A percentile compares a stretch with the other conserved stretches of the same genome.
Conservation (phyloP, 2,113 vertebrate species). For the Ranitomeya variabilis region DNA sequence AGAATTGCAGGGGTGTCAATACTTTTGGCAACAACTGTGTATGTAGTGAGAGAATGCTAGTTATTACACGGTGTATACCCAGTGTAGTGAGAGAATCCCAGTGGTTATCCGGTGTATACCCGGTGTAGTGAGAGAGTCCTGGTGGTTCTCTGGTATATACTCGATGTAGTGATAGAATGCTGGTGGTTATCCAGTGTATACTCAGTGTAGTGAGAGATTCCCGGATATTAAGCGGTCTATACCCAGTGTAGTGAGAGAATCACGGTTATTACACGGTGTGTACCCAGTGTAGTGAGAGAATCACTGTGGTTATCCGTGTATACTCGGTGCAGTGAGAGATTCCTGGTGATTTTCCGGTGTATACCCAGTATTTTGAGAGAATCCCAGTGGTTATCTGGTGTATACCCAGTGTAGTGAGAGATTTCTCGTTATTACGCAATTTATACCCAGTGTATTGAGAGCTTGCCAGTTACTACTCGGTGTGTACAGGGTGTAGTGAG, state of each 20-base stretch:
- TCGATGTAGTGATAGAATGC: too few species aligned
- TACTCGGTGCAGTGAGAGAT: background rate
- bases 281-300: background rate
- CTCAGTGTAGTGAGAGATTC: too few species aligned
- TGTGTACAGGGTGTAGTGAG: background rate
- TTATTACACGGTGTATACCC: background rate
- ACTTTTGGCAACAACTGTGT: too few species aligned
- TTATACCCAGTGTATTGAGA: background rate
- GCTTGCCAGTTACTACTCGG: background rate
- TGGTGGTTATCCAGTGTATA: too few species aligned
- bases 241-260: too few species aligned
- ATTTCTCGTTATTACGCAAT: fast-evolving
- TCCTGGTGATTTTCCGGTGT: background rate
- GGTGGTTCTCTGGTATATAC: too few species aligned
- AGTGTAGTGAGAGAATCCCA: too few species aligned
- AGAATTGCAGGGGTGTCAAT: too few species aligned
- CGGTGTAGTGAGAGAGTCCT: too few species aligned
- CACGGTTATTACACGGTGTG: background rate
- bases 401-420: background rate
- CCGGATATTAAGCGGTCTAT: too few species aligned
- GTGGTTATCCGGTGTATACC: too few species aligned
- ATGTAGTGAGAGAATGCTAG: background rate
- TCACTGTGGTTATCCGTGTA: background rate
- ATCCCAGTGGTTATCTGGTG: too few species aligned
- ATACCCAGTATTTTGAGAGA: background rate